phyloP scores from a whole-genome alignment of 2,888 invertebrate species.

The Catocala fraxini region DNA sequence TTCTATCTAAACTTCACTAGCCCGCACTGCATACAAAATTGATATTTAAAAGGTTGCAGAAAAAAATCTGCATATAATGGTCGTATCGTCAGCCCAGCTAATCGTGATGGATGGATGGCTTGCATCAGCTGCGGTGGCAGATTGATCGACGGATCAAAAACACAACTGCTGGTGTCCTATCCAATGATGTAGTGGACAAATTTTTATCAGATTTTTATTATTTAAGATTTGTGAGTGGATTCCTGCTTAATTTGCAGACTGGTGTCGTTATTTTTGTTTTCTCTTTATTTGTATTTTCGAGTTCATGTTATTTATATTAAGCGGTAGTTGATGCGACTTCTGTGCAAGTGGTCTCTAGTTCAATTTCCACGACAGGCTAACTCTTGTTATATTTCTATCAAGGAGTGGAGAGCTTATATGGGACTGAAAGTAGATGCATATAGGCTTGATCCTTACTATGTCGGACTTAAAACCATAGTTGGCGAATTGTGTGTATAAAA shows the following conservation, averaged over 20 bases:
- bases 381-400: too few species aligned
- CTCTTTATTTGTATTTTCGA: background rate
- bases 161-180: slow-evolving; percentile 19
- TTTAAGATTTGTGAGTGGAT: background rate
- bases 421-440: too few species aligned
- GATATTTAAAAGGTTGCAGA: slow-evolving; percentile 38
- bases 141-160: slow-evolving; percentile 50
- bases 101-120: slow-evolving; percentile 55
- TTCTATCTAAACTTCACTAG: background rate
- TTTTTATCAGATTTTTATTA: slow-evolving; percentile 8
- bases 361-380: too few species aligned
- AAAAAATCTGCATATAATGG: slow-evolving; percentile 42
- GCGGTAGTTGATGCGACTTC: too few species aligned
- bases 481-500: too few species aligned
- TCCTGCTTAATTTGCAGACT: background rate
- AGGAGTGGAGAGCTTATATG: too few species aligned
- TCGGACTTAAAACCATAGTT: too few species aligned
- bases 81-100: slow-evolving; percentile 48
- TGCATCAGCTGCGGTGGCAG: slow-evolving; percentile 38
- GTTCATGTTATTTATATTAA: too few species aligned
- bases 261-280: background rate
- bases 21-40: slow-evolving; percentile 20
- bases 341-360: too few species aligned
- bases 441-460: too few species aligned
- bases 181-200: slow-evolving; percentile 30